Evolutionary conservation across 2,797 vertebrate genomes (phyloP), one percentile per base, ranked within the genome.

Genomic region (Rhadinocentrus ornatus): DNA sequence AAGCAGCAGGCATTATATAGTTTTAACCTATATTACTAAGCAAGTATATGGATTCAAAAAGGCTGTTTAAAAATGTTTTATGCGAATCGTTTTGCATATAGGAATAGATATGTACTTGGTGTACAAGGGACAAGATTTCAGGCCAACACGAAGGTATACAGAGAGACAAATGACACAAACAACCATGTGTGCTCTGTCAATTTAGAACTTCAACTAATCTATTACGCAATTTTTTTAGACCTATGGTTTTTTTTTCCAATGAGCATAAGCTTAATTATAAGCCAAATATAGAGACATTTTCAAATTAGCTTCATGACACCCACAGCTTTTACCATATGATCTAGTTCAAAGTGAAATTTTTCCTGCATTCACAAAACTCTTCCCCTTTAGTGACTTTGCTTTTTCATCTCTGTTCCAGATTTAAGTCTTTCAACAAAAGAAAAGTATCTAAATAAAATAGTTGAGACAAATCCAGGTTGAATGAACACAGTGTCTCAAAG

Each of bases 41-140:
- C 67, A 11, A 6, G 44, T 54, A 50, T 7, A n/a, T 46, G 31
- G 16, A 24, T 71, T 26, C 24, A 55, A 62, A 44, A 57, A 34
- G 24, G 29, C 15, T 18, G 41, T 9, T 46, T 15, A 39, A 15
- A 6, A 46, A 44, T 20, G 18, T 46, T 46, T 15, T 18, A 44
- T 61, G 27, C 5, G 3, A 5, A 18, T 18, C 24, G 1, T 2
- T 24, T 6, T 59, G 34, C 6, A 16, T 18, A 39, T 60, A 35
- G 22, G 9, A 37, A 16, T 15, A 16, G 13, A 16, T 27, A 27
- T 41, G 39, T 26, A 41, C 7, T 63, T 29, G 6, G 20, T 54
- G 35, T 20, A 1, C 31, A 6, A 34, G 29, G n/a, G 12, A 35
- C n/a, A 12, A 11, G 27, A 8, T 48, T 48, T 48, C 46, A 22